A percentile compares a stretch with the other conserved stretches of the same genome.
phyloP scores from a whole-genome alignment of 2,888 invertebrate genomes.

The Noctua janthina region DNA sequence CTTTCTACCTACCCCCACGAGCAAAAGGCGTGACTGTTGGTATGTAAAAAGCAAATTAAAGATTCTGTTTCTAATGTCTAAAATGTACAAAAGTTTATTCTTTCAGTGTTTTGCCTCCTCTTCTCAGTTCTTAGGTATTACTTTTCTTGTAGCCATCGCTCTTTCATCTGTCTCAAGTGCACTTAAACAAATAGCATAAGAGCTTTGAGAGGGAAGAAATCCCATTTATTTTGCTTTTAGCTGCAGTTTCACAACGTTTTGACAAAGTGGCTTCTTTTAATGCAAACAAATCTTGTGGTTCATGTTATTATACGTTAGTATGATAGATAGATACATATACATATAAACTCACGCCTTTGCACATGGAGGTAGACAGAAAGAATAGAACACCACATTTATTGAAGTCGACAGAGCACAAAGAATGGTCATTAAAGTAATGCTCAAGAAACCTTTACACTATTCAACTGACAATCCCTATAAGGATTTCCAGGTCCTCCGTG shows the following conservation, averaged over 20 bases:
- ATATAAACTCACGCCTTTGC: too few species aligned
- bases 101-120: neutral
- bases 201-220: conserved; percentile 1
- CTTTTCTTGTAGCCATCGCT: neutral
- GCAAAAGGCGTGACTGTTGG: neutral
- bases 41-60: neutral
- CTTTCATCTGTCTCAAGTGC: conserved; percentile 13
- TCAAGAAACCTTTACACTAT: too few species aligned
- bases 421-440: too few species aligned
- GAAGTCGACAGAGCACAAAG: too few species aligned
- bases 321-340: too few species aligned
- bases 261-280: conserved; percentile 11
- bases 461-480: too few species aligned
- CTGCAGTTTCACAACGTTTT: conserved; percentile 4
- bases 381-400: too few species aligned
- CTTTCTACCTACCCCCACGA: neutral
- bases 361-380: too few species aligned
- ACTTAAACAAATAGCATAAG: conserved; percentile 25
- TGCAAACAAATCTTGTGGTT: neutral
- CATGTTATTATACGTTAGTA: neutral
- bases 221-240: conserved; percentile 26
- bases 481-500: too few species aligned
- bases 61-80: neutral
- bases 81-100: neutral
- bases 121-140: conserved; percentile 1